phyloP scores from a whole-genome alignment of 2,797 vertebrate genomes.

The Sebastes steindachneri region DNA sequence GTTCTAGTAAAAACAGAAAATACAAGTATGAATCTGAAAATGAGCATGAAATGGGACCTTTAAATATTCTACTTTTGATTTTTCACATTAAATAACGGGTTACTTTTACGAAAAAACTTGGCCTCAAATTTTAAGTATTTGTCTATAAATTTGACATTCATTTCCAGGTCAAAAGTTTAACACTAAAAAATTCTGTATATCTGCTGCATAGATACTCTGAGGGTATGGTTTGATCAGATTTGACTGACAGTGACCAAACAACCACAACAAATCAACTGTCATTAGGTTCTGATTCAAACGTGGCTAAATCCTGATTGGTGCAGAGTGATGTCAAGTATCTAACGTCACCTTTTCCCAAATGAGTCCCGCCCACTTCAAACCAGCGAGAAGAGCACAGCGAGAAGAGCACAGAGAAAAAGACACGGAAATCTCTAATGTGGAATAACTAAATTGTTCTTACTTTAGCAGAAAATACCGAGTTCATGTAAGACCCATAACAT shows the following conservation, averaged over 20 bases:
- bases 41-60: too few species aligned
- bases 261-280: background rate
- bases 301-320: background rate
- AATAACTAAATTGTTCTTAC: background rate
- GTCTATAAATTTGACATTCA: background rate
- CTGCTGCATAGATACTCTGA: background rate
- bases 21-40: too few species aligned
- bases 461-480: background rate
- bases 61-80: background rate
- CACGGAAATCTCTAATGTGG: background rate
- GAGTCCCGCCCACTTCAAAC: too few species aligned
- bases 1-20: too few species aligned
- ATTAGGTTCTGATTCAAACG: background rate
- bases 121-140: background rate
- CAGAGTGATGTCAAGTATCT: too few species aligned
- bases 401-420: background rate
- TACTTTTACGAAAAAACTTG: background rate
- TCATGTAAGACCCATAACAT: background rate
- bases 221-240: background rate
- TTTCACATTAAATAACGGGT: background rate
- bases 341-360: too few species aligned
- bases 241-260: background rate
- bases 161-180: background rate
- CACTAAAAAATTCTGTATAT: background rate
- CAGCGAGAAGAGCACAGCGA: too few species aligned